Percentiles rank a stretch among this genome's conserved stretches.
These are phyloP conservation scores for Trichechus manatus DNA, from an alignment of 2,113 vertebrate species.

Conservation along the genomic window DNA sequence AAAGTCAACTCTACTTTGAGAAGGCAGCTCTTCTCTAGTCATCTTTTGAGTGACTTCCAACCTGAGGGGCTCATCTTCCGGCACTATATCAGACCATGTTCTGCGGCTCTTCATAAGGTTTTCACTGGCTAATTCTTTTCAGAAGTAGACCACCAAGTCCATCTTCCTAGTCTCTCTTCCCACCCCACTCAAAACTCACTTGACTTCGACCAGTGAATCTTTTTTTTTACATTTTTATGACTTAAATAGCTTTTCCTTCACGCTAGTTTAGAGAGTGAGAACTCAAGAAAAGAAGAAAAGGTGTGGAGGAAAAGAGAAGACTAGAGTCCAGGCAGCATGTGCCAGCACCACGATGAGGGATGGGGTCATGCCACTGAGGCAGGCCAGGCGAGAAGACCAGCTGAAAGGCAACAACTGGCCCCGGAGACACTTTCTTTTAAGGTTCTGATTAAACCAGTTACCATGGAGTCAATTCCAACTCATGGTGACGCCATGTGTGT, in stretches of 20 bases:
- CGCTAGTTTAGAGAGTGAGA: background rate
- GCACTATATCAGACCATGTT: too few species aligned
- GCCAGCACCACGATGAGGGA: accelerated
- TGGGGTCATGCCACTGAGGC: accelerated
- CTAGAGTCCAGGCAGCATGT: accelerated
- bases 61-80: too few species aligned
- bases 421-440: accelerated
- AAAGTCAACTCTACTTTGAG: too few species aligned
- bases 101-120: too few species aligned
- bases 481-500: too few species aligned
- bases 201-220: background rate
- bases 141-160: too few species aligned
- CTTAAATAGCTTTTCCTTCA: background rate
- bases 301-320: accelerated
- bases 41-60: too few species aligned
- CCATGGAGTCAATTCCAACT: background rate
- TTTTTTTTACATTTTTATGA: background rate
- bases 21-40: too few species aligned
- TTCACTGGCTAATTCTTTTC: too few species aligned
- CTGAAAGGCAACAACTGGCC: too few species aligned
- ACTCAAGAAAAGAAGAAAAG: background rate
- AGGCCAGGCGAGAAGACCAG: too few species aligned
- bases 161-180: background rate
- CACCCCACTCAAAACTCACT: background rate
- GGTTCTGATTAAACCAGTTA: background rate